Percentiles rank a stretch among this genome's conserved stretches.
Evolutionary conservation across 2,888 invertebrate genomes (phyloP).

Genomic region (Rotaria sp.): DNA sequence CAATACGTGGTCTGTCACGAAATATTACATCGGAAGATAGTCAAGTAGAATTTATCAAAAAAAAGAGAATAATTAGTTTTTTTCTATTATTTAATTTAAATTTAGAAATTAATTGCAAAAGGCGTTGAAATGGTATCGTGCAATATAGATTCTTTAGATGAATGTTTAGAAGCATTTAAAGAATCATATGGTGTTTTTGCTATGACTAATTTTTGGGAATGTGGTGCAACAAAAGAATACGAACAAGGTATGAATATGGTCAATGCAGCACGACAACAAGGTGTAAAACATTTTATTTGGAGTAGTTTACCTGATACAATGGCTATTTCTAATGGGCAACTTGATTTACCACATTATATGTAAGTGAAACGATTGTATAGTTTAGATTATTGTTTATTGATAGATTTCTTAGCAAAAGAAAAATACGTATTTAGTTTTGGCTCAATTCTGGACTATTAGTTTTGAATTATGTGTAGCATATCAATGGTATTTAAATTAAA

Average conservation of each 20-base stretch:
- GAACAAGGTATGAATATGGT: slow-evolving; percentile 30
- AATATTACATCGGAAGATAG: neutral
- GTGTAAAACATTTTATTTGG: slow-evolving; percentile 8
- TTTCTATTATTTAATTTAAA: neutral
- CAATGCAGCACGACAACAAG: neutral
- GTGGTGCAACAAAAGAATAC: neutral
- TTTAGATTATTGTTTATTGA: too few relatives aligned
- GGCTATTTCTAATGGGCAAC: neutral
- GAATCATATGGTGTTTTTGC: slow-evolving; percentile 1
- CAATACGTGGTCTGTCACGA: neutral
- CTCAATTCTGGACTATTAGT: too few relatives aligned
- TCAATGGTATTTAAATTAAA: too few relatives aligned
- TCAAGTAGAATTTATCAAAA: neutral
- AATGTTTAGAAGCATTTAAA: slow-evolving; percentile 8
- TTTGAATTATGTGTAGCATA: too few relatives aligned
- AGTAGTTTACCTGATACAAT: neutral
- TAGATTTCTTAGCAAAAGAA: too few relatives aligned
- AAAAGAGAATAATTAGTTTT: too few relatives aligned
- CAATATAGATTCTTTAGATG: neutral
- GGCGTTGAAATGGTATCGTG: neutral
- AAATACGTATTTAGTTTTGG: too few relatives aligned
- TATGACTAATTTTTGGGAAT: neutral
- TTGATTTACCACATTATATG: slow-evolving; percentile 25
- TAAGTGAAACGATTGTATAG: too few relatives aligned
- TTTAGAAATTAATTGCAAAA: neutral